Conservation (phyloP, 2,888 invertebrate species). For the Cheilosia pagana region DNA sequence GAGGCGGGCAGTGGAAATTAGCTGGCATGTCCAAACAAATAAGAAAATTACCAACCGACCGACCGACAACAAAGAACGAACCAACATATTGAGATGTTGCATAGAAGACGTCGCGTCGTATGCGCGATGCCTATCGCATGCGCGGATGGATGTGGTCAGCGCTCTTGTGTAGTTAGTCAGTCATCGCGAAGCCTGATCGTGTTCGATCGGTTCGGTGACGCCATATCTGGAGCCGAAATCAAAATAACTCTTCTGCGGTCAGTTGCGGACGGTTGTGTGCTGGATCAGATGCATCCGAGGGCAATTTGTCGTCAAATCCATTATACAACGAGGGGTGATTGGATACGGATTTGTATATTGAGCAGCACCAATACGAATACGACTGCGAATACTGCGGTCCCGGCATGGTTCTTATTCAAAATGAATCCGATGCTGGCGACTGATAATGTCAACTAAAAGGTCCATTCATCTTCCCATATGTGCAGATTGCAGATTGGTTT, state of each 20-base stretch:
- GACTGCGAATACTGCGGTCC: no score
- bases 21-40: slow-evolving; percentile 71
- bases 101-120: slow-evolving; percentile 11
- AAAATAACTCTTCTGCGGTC: slow-evolving; percentile 66
- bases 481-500: slow-evolving; percentile 65
- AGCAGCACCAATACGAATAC: slow-evolving; percentile 47
- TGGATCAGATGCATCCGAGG: slow-evolving; percentile 59
- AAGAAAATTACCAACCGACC: slow-evolving; percentile 62
- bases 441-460: slow-evolving; percentile 75
- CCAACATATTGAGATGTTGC: slow-evolving; percentile 69
- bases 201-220: slow-evolving; percentile 71
- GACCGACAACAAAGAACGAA: slow-evolving; percentile 26
- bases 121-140: slow-evolving; percentile 62
- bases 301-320: slow-evolving; percentile 76
- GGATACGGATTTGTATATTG: slow-evolving; percentile 64
- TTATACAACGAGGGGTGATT: slow-evolving; percentile 69
- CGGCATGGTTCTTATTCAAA: slow-evolving; percentile 56
- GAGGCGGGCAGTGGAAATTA: slow-evolving; percentile 62
- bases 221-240: slow-evolving; percentile 64
- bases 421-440: slow-evolving; percentile 67
- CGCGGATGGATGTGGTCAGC: slow-evolving; percentile 67
- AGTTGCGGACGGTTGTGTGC: slow-evolving; percentile 15
- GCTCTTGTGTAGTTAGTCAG: slow-evolving; percentile 67
- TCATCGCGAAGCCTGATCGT: slow-evolving; percentile 70
- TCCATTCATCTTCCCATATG: slow-evolving; percentile 72